phyloP scores from a whole-genome alignment of 1,140 invertebrate species.

The Bombus waltoni region DNA sequence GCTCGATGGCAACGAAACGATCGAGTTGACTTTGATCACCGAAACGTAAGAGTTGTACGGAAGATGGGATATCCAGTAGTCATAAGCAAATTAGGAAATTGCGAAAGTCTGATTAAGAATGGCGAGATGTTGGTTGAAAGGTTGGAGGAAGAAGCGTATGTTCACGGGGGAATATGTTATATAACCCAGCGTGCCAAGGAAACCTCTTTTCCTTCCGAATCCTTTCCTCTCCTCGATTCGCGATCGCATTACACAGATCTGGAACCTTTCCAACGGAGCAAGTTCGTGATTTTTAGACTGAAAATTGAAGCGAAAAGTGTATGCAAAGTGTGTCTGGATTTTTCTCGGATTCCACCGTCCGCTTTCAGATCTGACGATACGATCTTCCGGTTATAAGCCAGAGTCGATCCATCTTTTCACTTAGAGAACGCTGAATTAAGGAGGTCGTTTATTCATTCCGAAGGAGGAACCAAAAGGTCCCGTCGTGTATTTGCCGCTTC shows the following conservation, averaged over 20 bases:
- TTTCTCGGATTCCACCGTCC: constrained; percentile 50
- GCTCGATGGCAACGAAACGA: no score
- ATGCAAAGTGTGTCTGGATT: constrained; percentile 65
- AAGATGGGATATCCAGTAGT: no score
- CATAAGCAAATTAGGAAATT: not conserved
- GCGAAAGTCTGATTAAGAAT: not conserved
- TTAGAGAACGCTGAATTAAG: not conserved
- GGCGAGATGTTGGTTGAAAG: constrained; percentile 1
- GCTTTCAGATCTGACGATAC: constrained; percentile 45
- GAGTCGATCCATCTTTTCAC: constrained; percentile 15
- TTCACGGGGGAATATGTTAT: constrained; percentile 56
- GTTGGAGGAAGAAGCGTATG: constrained; percentile 47
- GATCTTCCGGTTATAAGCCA: constrained; percentile 25
- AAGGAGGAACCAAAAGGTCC: no score
- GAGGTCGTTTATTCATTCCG: not conserved
- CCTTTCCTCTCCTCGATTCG: constrained; percentile 58
- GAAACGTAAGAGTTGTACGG: not conserved
- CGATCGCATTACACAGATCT: constrained; percentile 68
- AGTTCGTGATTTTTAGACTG: constrained; percentile 66
- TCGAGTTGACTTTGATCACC: not conserved
- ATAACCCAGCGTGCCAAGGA: constrained; percentile 43
- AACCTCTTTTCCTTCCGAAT: constrained; percentile 47
- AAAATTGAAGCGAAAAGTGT: constrained; percentile 64
- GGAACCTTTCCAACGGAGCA: constrained; percentile 66
- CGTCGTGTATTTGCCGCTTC: not conserved